These are phyloP conservation scores for Xiphophorus couchianus DNA, from an alignment of 2,113 vertebrate genomes.

Conservation along the genomic window DNA sequence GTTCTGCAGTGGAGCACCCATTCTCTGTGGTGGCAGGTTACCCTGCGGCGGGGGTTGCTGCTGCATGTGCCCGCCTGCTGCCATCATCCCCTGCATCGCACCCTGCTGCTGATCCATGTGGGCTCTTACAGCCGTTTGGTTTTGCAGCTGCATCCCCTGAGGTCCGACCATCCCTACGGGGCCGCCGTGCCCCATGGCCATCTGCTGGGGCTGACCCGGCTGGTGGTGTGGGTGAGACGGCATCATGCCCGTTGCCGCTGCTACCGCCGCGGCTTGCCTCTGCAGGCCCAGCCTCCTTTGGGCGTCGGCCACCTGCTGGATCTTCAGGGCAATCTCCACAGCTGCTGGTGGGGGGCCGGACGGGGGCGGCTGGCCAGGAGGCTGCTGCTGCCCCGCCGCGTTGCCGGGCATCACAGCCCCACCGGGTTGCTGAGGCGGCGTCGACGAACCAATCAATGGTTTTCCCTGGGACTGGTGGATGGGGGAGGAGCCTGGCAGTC, in stretches of 20 bases:
- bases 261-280: constrained; percentile 75
- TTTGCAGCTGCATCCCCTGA: constrained; percentile 78
- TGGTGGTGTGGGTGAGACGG: constrained; percentile 85
- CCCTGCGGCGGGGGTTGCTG: constrained; percentile 68
- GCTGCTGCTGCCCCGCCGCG: constrained; percentile 82
- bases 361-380: constrained; percentile 72
- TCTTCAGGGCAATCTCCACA: constrained; percentile 97
- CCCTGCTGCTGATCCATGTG: constrained; percentile 74
- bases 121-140: constrained; percentile 69
- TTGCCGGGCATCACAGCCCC: constrained; percentile 83
- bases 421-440: constrained; percentile 86
- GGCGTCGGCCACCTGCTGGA: constrained; percentile 93
- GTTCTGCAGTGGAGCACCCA: constrained; percentile 76
- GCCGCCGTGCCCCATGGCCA: constrained; percentile 86
- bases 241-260: constrained; percentile 74
- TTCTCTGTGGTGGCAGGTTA: constrained; percentile 72
- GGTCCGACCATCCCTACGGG: constrained; percentile 73
- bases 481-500: constrained; percentile 85
- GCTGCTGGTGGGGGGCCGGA: constrained; percentile 94
- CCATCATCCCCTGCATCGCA: constrained; percentile 69
- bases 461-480: constrained; percentile 93
- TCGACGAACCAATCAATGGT: constrained; percentile 87
- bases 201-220: constrained; percentile 83
- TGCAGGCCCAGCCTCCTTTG: constrained; percentile 96
- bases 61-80: constrained; percentile 77